A percentile compares a stretch with the other conserved stretches of the same genome.
Conservation (phyloP, 1,140 invertebrate genomes). For the Sitophilus oryzae region DNA sequence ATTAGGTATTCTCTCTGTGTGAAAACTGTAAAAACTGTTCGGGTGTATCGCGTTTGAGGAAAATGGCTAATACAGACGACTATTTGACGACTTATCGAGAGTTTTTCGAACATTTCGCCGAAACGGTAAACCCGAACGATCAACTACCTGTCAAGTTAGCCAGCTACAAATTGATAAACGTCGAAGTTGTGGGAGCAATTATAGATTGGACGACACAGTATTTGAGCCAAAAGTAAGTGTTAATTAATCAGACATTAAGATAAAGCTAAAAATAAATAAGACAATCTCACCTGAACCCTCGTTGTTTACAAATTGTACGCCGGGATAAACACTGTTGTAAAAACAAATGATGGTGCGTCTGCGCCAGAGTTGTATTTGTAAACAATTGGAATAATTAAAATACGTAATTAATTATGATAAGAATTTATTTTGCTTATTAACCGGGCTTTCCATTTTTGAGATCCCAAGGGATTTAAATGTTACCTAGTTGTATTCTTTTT, state of each 20-base stretch:
- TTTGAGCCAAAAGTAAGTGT: slow-evolving; percentile 65
- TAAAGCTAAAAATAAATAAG: not conserved
- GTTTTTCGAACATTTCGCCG: slow-evolving; percentile 65
- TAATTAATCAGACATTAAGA: slow-evolving; percentile 3
- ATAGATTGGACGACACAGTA: slow-evolving; percentile 72
- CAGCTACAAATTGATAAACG: slow-evolving; percentile 59
- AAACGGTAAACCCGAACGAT: slow-evolving; percentile 61
- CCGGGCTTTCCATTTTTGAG: too few relatives aligned
- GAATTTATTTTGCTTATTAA: too few relatives aligned
- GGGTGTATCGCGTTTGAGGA: not conserved
- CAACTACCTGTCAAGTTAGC: slow-evolving; percentile 67
- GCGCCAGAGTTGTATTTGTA: slow-evolving; percentile 11
- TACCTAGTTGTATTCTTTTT: too few relatives aligned
- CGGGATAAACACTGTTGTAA: not conserved
- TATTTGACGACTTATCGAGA: slow-evolving; percentile 60
- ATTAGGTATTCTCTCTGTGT: too few relatives aligned
- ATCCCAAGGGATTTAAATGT: too few relatives aligned
- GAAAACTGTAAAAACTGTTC: slow-evolving; percentile 8
- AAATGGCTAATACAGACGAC: slow-evolving; percentile 52
- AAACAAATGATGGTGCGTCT: slow-evolving; percentile 10
- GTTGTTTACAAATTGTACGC: slow-evolving; percentile 12
- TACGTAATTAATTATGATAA: too few relatives aligned
- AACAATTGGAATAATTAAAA: slow-evolving; percentile 1
- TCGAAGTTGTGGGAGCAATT: slow-evolving; percentile 68
- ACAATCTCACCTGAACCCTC: not conserved